These are phyloP conservation scores for Rhodinocichla rosea DNA, from an alignment of 2,113 vertebrate species.

Conservation along the genomic window DNA sequence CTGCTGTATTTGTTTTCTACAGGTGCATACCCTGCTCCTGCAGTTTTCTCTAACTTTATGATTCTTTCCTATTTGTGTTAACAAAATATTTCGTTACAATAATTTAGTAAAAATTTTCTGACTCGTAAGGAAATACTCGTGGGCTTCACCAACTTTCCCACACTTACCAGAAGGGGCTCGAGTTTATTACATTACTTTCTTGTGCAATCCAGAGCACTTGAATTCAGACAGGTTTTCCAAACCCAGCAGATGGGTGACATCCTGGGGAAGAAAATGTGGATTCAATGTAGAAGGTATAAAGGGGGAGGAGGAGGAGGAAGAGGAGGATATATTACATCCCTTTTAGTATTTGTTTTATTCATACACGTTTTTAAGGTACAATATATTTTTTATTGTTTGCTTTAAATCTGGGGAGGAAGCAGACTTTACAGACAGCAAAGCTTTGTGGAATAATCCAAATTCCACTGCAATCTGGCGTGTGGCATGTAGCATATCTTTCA, in stretches of 20 bases:
- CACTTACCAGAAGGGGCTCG: not conserved
- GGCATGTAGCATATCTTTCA: not conserved
- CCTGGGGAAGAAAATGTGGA: not conserved
- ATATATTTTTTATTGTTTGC: not conserved
- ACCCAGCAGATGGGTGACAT: not conserved
- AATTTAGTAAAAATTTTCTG: not conserved
- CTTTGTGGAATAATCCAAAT: not conserved
- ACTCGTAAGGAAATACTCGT: not conserved
- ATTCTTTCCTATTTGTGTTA: not conserved
- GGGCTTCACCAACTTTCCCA: not conserved
- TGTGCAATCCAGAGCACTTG: not conserved
- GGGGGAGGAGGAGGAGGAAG: not conserved
- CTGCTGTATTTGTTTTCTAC: not conserved
- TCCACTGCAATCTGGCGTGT: not conserved
- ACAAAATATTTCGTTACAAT: not conserved
- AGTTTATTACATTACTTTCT: not conserved
- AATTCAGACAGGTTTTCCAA: not conserved
- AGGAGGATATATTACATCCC: not conserved
- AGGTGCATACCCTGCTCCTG: not conserved
- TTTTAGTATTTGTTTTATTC: not conserved
- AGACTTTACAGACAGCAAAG: not conserved
- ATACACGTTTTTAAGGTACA: not conserved
- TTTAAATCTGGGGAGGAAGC: not conserved
- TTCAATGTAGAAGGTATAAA: not conserved
- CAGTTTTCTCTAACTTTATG: not conserved